Percentiles rank a stretch among this genome's conserved stretches.
phyloP scores from a whole-genome alignment of 1,140 invertebrate species.

The Acromyrmex charruanus region DNA sequence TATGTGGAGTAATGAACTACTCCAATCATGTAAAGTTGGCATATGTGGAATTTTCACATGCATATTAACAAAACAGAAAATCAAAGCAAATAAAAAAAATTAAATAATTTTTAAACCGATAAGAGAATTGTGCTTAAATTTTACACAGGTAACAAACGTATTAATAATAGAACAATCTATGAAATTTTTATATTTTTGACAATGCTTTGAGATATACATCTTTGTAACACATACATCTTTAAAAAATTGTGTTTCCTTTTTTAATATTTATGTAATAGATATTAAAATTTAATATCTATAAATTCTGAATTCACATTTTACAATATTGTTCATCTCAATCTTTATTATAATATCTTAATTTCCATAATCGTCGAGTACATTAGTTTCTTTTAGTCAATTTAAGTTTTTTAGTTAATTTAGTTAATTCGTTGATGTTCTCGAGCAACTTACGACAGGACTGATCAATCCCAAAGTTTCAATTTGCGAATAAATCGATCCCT shows the following conservation, averaged over 20 bases:
- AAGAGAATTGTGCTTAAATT: no score
- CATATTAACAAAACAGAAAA: no score
- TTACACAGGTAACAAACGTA: no score
- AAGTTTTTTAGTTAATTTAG: constrained; percentile 11
- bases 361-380: not conserved
- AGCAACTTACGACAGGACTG: constrained; percentile 5
- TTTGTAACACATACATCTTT: not conserved
- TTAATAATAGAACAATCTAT: no score
- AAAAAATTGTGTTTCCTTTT: not conserved
- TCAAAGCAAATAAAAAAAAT: no score
- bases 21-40: no score
- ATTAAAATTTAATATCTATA: not conserved
- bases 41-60: no score
- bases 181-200: no score
- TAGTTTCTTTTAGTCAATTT: constrained; percentile 30
- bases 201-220: no score
- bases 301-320: not conserved
- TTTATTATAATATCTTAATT: not conserved
- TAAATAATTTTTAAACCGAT: no score
- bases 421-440: not conserved
- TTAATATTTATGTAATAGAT: not conserved
- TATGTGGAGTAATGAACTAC: no score
- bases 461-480: constrained; percentile 47
- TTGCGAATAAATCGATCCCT: constrained; percentile 34
- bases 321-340: not conserved